Conservation (phyloP, 2,888 invertebrate genomes). For the Patella caerulea region DNA sequence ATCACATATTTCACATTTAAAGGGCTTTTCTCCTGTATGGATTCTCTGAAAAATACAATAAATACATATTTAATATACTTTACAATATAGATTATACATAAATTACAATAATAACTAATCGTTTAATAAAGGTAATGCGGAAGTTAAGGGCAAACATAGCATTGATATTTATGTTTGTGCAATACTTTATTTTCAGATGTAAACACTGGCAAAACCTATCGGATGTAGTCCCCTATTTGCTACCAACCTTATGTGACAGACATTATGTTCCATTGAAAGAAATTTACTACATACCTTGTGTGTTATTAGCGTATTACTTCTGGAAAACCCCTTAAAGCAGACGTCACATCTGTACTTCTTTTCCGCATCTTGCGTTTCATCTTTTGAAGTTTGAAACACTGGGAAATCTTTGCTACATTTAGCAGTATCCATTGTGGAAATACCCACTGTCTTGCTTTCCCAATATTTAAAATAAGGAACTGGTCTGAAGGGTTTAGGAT, state of each 20-base stretch:
- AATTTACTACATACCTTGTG: conserved; percentile 70
- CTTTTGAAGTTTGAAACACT: conserved; percentile 9
- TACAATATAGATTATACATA: too few species aligned
- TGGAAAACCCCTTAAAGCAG: conserved; percentile 73
- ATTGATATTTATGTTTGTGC: not conserved
- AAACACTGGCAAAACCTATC: too few species aligned
- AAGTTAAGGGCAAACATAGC: not conserved
- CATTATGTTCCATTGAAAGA: too few species aligned
- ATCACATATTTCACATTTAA: conserved; percentile 67
- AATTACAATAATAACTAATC: too few species aligned
- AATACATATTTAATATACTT: too few species aligned
- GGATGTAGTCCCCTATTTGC: too few species aligned
- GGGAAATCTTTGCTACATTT: not conserved
- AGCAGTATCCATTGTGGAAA: not conserved
- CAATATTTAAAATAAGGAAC: conserved; percentile 1
- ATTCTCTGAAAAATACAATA: conserved; percentile 60
- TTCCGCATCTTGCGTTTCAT: conserved; percentile 55
- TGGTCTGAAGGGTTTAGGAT: not conserved
- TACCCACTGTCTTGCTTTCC: not conserved
- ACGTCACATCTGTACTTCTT: conserved; percentile 74
- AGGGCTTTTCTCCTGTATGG: conserved; percentile 71
- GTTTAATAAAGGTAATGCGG: not conserved
- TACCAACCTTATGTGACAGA: too few species aligned
- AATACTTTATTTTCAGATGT: too few species aligned
- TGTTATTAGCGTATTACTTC: conserved; percentile 74